These are phyloP conservation scores for Turritopsis rubra DNA, from an alignment of 30 jellyfish, hydroid and myxozoan species.

Conservation along the genomic window DNA sequence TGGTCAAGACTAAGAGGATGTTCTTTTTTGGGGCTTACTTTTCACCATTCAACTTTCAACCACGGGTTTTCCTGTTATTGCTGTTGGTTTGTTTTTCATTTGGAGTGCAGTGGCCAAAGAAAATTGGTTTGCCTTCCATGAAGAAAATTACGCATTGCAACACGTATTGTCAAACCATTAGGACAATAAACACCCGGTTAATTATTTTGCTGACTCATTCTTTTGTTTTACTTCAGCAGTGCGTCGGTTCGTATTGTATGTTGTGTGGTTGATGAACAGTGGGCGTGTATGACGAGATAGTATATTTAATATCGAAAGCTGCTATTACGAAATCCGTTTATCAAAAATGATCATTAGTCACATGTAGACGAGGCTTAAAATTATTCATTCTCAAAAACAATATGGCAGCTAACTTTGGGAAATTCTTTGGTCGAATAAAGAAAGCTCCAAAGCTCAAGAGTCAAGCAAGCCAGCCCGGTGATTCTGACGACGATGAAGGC, in stretches of 20 bases:
- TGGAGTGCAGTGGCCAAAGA: background rate
- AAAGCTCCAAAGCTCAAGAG: slow-evolving; percentile 9
- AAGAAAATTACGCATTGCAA: background rate
- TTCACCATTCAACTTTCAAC: too few species aligned
- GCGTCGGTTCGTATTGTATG: background rate
- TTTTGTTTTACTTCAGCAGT: background rate
- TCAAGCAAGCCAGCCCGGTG: background rate
- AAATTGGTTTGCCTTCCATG: background rate
- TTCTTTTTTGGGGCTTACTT: too few species aligned
- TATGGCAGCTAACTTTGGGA: slow-evolving; percentile 31
- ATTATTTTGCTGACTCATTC: background rate
- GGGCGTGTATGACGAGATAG: background rate
- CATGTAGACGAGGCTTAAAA: background rate
- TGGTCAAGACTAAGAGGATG: too few species aligned
- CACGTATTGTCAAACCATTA: too few species aligned
- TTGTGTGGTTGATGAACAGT: background rate
- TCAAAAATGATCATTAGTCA: background rate
- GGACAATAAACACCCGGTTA: background rate
- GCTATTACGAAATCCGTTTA: background rate
- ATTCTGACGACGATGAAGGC: slow-evolving; percentile 73
- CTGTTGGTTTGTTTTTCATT: too few species aligned
- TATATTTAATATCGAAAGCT: background rate
- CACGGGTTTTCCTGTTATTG: too few species aligned
- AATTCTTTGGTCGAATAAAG: slow-evolving; percentile 8
- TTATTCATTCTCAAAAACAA: background rate